Percentiles rank a stretch among this genome's conserved stretches.
Evolutionary conservation across 2,888 invertebrate genomes (phyloP).

Genomic region (Pterostichus madidus): DNA sequence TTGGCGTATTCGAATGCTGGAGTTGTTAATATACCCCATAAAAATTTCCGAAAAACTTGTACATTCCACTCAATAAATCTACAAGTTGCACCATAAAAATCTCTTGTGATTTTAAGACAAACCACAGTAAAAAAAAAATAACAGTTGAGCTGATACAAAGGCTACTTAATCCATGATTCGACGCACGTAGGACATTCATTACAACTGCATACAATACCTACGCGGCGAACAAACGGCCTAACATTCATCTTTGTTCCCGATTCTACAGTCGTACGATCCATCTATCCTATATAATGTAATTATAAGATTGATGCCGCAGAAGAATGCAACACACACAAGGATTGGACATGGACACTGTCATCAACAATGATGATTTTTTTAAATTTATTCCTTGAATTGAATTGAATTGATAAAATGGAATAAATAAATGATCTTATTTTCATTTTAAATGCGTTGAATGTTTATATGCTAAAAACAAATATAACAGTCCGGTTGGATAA

Average conservation of each 20-base stretch:
- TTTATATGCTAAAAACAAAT: no score
- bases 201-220: conserved; percentile 62
- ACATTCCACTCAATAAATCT: conserved; percentile 1
- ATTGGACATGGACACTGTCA: not conserved
- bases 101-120: conserved; percentile 16
- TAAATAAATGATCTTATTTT: no score
- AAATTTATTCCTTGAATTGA: no score
- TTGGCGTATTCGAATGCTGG: no score
- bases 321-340: not conserved
- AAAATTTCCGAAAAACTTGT: not conserved
- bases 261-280: conserved; percentile 46
- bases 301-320: conserved; percentile 18
- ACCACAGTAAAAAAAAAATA: not conserved
- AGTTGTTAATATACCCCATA: not conserved
- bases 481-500: no score
- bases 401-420: no score
- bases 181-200: conserved; percentile 59
- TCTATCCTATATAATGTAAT: conserved; percentile 51
- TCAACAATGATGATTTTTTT: no score
- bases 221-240: conserved; percentile 32
- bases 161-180: conserved; percentile 44
- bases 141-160: conserved; percentile 36
- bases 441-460: no score
- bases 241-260: conserved; percentile 48
- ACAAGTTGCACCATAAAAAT: conserved; percentile 14